Conservation (phyloP, 2,888 invertebrate species). For the Orthonychiurus folsomi region DNA sequence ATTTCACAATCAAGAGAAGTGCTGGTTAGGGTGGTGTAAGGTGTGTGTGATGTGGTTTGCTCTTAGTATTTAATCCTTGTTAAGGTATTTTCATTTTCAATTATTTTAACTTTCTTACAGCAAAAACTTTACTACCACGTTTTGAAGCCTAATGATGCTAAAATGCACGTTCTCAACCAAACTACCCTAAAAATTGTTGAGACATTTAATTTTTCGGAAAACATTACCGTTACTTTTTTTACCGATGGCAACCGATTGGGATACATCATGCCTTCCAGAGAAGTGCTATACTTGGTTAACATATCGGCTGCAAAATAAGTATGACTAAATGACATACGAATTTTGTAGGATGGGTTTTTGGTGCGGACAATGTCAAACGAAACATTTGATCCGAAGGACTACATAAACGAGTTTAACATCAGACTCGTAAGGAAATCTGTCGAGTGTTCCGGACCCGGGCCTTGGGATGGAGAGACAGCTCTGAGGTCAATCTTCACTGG, state of each 20-base stretch:
- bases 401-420: constrained; percentile 58
- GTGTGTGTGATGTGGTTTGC: constrained; percentile 48
- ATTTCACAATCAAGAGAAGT: constrained; percentile 67
- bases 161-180: constrained; percentile 52
- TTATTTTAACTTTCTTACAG: constrained; percentile 47
- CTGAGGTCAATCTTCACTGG: constrained; percentile 47
- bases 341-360: constrained; percentile 63
- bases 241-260: constrained; percentile 72
- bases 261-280: constrained; percentile 67
- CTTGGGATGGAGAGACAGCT: constrained; percentile 59
- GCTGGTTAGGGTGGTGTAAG: constrained; percentile 78
- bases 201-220: constrained; percentile 27
- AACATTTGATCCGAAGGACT: constrained; percentile 50
- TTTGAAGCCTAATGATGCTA: constrained; percentile 48
- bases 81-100: constrained; percentile 6
- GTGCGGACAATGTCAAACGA: constrained; percentile 61
- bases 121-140: constrained; percentile 60
- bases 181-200: constrained; percentile 43
- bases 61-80: background rate
- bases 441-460: constrained; percentile 62
- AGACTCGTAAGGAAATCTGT: constrained; percentile 71
- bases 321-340: background rate
- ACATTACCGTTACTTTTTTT: constrained; percentile 54
- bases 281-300: constrained; percentile 53
- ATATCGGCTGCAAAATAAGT: no score